A percentile compares a stretch with the other conserved stretches of the same genome.
Evolutionary conservation across 2,113 vertebrate species (phyloP).

Genomic region (Lycaon pictus): DNA sequence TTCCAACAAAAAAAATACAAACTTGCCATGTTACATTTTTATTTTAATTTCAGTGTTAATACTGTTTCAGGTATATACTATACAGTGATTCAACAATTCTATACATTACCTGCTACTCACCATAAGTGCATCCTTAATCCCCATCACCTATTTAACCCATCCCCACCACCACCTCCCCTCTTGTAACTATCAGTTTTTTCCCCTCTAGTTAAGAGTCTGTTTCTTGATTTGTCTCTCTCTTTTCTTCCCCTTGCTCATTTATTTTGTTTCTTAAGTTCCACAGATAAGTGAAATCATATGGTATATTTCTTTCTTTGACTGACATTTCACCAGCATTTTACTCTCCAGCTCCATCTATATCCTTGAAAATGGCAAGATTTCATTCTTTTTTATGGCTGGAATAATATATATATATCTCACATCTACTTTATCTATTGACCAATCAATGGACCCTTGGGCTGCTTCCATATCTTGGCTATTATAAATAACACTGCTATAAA

Average conservation of each 20-base stretch:
- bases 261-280: neutral
- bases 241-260: neutral
- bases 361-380: neutral
- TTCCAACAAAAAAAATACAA: slow-evolving; percentile 68
- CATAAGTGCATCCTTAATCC: neutral
- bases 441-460: neutral
- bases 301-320: neutral
- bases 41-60: neutral
- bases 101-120: neutral
- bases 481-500: neutral
- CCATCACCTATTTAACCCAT: neutral
- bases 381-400: neutral
- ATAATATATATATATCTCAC: no score
- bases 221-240: neutral
- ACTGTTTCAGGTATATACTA: neutral
- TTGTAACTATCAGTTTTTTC: neutral
- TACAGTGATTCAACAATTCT: neutral
- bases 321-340: neutral
- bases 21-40: slow-evolving; percentile 74
- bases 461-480: neutral
- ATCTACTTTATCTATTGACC: neutral
- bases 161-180: neutral
- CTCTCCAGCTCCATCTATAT: no score
- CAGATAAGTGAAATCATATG: neutral
- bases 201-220: neutral